Evolutionary conservation across 2,113 vertebrate species (phyloP).

Genomic region (Morone chrysops): DNA sequence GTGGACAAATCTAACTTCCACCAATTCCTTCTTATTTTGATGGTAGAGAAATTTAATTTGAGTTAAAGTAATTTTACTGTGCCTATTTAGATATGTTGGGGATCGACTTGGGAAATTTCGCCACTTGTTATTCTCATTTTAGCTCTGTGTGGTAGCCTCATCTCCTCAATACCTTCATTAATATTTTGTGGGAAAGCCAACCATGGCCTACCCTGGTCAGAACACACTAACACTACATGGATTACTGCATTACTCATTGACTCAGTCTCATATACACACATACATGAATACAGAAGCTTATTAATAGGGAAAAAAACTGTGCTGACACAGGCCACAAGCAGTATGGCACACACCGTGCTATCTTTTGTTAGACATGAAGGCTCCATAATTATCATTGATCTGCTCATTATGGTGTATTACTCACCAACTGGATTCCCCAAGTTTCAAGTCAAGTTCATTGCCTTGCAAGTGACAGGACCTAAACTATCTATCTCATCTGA

Average conservation of each 20-base stretch:
- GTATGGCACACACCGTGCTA: constrained; percentile 46
- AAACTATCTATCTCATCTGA: constrained; percentile 60
- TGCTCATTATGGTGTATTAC: constrained; percentile 76
- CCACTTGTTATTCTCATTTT: constrained; percentile 44
- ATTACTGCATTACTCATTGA: background rate
- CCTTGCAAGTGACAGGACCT: constrained; percentile 68
- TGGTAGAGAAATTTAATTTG: constrained; percentile 40
- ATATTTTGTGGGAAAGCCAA: constrained; percentile 30
- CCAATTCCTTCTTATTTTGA: constrained; percentile 14
- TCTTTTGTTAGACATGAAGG: constrained; percentile 70
- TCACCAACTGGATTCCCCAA: constrained; percentile 76
- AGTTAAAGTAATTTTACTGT: constrained; percentile 37
- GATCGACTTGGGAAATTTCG: constrained; percentile 35
- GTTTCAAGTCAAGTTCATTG: constrained; percentile 80
- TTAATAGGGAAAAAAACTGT: background rate
- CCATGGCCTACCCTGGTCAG: constrained; percentile 1
- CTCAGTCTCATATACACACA: background rate
- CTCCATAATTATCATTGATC: constrained; percentile 81
- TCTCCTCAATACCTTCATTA: constrained; percentile 35
- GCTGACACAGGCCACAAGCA: constrained; percentile 20
- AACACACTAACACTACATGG: background rate
- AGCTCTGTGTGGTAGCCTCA: constrained; percentile 23
- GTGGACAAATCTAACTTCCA: background rate
- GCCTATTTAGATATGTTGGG: constrained; percentile 13
- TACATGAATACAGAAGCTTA: constrained; percentile 12